Conservation (phyloP, 2,888 invertebrate species). For the Dione vanillae region DNA sequence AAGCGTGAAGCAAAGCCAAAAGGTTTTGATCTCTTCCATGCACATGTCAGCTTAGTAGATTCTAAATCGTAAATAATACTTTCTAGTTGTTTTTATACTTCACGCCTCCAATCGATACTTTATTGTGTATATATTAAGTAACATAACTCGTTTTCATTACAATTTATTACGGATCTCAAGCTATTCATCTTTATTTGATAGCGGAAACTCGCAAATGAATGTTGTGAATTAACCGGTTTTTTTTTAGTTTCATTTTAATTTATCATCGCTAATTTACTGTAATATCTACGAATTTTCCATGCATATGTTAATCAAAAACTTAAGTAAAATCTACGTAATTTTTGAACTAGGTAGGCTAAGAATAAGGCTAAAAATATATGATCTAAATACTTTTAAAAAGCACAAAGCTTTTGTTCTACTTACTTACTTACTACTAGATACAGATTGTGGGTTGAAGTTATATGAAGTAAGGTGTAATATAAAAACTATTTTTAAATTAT, state of each 20-base stretch:
- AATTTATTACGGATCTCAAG: slow-evolving; percentile 25
- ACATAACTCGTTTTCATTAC: slow-evolving; percentile 14
- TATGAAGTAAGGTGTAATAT: too few species aligned
- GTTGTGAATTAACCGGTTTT: slow-evolving; percentile 16
- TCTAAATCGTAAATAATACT: slow-evolving; percentile 5
- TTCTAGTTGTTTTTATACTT: slow-evolving; percentile 20
- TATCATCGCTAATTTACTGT: slow-evolving; percentile 13
- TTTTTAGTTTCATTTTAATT: slow-evolving; percentile 12
- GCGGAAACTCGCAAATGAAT: slow-evolving; percentile 16
- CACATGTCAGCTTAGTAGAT: background rate
- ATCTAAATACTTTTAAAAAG: too few species aligned
- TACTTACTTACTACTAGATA: too few species aligned
- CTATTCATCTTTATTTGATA: slow-evolving; percentile 27
- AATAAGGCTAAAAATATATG: too few species aligned
- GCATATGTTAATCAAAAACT: too few species aligned
- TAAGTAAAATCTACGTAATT: too few species aligned
- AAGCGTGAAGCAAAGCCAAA: too few species aligned
- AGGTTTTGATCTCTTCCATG: too few species aligned
- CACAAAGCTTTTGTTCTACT: too few species aligned
- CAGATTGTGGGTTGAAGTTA: too few species aligned
- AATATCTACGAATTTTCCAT: background rate
- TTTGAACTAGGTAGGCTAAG: too few species aligned
- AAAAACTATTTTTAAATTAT: too few species aligned
- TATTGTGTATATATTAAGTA: background rate
- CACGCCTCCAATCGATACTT: slow-evolving; percentile 6